Conservation (phyloP, 53 echinoderm and acorn worm genomes). For the Holothuria scabra region DNA sequence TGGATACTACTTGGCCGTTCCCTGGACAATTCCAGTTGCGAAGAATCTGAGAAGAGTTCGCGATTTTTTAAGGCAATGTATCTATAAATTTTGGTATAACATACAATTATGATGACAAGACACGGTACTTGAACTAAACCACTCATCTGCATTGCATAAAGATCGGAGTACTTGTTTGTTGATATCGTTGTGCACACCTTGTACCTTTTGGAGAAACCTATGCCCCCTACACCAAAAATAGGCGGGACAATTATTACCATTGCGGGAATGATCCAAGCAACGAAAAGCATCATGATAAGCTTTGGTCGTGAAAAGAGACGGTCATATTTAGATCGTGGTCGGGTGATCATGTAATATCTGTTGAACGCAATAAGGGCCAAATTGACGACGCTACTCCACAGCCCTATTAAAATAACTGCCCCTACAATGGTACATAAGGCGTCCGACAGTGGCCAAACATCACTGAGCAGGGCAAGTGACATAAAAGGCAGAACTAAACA, state of each 20-base stretch:
- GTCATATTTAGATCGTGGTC: conserved; percentile 41
- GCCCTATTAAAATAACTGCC: conserved; percentile 42
- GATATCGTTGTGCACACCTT: conserved; percentile 62
- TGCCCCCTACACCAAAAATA: conserved; percentile 54
- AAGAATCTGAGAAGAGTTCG: conserved; percentile 54
- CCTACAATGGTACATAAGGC: conserved; percentile 56
- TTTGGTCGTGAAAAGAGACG: conserved; percentile 50
- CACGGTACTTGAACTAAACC: conserved; percentile 52
- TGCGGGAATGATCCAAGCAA: conserved; percentile 56
- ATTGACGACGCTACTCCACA: conserved; percentile 60
- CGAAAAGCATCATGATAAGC: conserved; percentile 47
- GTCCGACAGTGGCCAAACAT: conserved; percentile 60
- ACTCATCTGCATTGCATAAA: conserved; percentile 53
- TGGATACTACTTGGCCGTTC: conserved; percentile 8
- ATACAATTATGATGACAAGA: conserved; percentile 52
- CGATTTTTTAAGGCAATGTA: conserved; percentile 45
- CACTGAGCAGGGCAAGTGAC: conserved; percentile 51
- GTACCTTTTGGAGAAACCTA: conserved; percentile 60
- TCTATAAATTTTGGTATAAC: conserved; percentile 58
- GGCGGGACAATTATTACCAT: conserved; percentile 38
- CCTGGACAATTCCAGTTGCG: not conserved
- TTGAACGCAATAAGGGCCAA: conserved; percentile 68
- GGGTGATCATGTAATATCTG: conserved; percentile 58
- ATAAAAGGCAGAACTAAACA: conserved; percentile 53
- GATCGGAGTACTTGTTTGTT: conserved; percentile 50